phyloP scores from a whole-genome alignment of 2,113 vertebrate species.

The Suncus etruscus region DNA sequence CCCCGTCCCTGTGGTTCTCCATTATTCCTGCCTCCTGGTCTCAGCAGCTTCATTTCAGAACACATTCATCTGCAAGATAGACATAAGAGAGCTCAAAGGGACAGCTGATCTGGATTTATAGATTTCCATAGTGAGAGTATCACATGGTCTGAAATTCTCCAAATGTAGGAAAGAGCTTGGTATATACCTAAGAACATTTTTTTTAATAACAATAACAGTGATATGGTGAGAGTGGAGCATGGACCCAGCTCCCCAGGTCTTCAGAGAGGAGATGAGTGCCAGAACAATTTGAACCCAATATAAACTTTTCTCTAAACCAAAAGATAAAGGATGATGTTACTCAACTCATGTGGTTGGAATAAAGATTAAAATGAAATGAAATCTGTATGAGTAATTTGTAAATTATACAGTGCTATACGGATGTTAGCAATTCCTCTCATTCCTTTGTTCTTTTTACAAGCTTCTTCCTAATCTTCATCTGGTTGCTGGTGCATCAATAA shows the following conservation, averaged over 20 bases:
- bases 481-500: background rate
- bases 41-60: background rate
- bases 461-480: background rate
- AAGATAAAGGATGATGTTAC: background rate
- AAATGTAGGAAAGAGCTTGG: background rate
- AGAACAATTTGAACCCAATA: constrained; percentile 27
- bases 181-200: background rate
- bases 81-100: background rate
- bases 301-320: background rate
- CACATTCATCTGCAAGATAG: background rate
- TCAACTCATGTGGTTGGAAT: background rate
- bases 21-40: background rate
- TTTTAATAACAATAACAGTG: background rate
- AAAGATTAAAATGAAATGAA: background rate
- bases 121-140: background rate
- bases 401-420: background rate
- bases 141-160: background rate
- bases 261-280: background rate
- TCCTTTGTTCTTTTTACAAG: background rate
- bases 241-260: background rate
- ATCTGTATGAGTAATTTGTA: background rate
- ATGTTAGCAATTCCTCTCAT: background rate
- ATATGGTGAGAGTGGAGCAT: background rate
- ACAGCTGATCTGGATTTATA: background rate
- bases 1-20: background rate